A percentile compares a stretch with the other conserved stretches of the same genome.
phyloP scores from a whole-genome alignment of 2,797 vertebrate genomes.

The Lithobates pipiens region DNA sequence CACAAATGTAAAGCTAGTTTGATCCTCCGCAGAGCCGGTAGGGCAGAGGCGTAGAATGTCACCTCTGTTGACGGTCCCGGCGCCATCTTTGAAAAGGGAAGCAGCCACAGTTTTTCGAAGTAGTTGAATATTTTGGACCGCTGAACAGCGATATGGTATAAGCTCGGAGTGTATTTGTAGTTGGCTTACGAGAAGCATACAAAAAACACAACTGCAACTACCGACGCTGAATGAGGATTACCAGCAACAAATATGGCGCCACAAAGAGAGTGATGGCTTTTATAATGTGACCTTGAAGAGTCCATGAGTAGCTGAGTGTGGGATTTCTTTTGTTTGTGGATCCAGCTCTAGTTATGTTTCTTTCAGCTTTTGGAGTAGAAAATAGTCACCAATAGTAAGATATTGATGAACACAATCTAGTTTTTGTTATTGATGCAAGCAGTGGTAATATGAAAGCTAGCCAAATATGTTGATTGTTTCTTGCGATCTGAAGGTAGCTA shows the following conservation, averaged over 20 bases:
- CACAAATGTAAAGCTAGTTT: no score
- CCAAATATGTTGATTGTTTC: no score
- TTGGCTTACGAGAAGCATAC: neutral
- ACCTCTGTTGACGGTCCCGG: neutral
- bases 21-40: neutral
- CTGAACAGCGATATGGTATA: no score
- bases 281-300: neutral
- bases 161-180: neutral
- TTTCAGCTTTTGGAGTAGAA: no score
- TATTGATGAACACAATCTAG: no score
- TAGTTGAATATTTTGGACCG: no score
- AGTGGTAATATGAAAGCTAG: no score
- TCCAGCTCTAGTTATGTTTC: no score
- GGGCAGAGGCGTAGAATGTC: neutral
- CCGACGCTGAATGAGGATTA: neutral
- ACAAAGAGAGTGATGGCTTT: neutral
- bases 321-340: neutral
- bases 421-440: no score
- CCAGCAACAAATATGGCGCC: conserved; percentile 27
- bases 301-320: neutral
- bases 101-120: no score
- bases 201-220: neutral
- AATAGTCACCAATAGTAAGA: no score
- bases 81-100: conserved; percentile 37
- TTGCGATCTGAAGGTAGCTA: no score